phyloP scores from a whole-genome alignment of 2,113 vertebrate species.

The Hippocampus mohnikei region DNA sequence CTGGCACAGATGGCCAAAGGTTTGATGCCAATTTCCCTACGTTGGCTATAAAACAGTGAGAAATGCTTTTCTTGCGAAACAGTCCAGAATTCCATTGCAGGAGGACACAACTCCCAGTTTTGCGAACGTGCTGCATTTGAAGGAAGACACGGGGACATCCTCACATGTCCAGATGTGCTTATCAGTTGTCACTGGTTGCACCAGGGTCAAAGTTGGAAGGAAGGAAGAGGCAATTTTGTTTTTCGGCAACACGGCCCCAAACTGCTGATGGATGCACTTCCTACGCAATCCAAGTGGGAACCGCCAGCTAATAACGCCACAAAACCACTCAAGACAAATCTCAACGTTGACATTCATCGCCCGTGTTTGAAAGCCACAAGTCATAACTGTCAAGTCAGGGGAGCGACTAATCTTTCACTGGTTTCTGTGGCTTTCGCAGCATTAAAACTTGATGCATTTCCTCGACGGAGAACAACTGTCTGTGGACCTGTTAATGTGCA shows the following conservation, averaged over 20 bases:
- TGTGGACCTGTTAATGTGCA: constrained; percentile 73
- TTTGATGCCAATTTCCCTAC: constrained; percentile 72
- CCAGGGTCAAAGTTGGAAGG: constrained; percentile 58
- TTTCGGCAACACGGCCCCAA: constrained; percentile 51
- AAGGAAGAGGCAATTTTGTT: constrained; percentile 68
- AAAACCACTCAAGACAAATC: constrained; percentile 8
- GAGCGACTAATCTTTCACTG: constrained; percentile 65
- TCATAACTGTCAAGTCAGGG: constrained; percentile 64
- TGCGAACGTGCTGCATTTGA: constrained; percentile 16
- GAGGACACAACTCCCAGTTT: constrained; percentile 25
- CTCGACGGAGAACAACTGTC: constrained; percentile 69
- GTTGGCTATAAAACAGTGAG: constrained; percentile 65
- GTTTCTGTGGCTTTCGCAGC: constrained; percentile 75
- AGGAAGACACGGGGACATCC: constrained; percentile 50
- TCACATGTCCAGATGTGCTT: constrained; percentile 12
- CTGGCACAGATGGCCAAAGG: constrained; percentile 72
- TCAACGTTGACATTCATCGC: constrained; percentile 53
- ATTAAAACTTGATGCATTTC: constrained; percentile 74
- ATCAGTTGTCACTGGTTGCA: constrained; percentile 52
- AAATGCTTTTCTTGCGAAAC: constrained; percentile 25
- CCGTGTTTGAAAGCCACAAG: constrained; percentile 56
- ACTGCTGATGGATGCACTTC: constrained; percentile 69
- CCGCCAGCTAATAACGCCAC: constrained; percentile 45
- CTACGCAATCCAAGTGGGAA: constrained; percentile 32
- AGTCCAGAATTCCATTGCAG: constrained; percentile 1